phyloP scores from a whole-genome alignment of 2,888 invertebrate genomes.

The Dicranocentrus wangi region DNA sequence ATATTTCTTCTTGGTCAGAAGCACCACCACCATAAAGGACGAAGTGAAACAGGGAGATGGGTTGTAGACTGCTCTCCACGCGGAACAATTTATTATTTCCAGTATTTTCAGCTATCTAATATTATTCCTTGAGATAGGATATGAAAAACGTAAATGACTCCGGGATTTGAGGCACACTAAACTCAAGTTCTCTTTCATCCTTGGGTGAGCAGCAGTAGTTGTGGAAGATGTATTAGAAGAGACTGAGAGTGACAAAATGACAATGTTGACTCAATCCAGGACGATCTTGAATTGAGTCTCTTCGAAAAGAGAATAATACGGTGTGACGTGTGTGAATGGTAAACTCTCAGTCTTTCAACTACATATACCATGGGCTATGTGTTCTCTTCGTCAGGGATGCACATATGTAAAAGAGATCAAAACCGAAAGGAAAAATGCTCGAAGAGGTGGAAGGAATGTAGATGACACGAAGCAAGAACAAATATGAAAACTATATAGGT shows the following conservation, averaged over 20 bases:
- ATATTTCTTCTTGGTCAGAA: too few species aligned
- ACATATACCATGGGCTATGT: background rate
- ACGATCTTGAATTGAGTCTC: constrained; percentile 16
- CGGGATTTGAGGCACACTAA: background rate
- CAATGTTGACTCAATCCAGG: constrained; percentile 44
- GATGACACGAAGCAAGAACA: constrained; percentile 45
- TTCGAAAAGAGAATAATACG: constrained; percentile 34
- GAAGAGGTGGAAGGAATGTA: constrained; percentile 54
- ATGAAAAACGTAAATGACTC: background rate
- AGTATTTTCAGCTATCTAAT: too few species aligned
- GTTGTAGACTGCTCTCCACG: too few species aligned
- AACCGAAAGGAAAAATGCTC: constrained; percentile 25
- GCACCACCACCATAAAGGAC: too few species aligned
- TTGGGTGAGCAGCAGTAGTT: background rate
- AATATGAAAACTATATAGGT: too few species aligned
- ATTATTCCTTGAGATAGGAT: background rate
- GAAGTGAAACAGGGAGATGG: too few species aligned
- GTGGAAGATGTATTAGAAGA: background rate
- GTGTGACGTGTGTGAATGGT: constrained; percentile 37
- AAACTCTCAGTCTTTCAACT: constrained; percentile 11
- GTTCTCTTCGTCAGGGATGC: constrained; percentile 22
- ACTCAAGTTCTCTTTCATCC: background rate
- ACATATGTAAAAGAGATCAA: constrained; percentile 1
- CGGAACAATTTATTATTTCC: background rate
- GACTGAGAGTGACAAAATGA: constrained; percentile 30